phyloP scores from a whole-genome alignment of 2,797 vertebrate genomes.

The Lerista edwardsae region DNA sequence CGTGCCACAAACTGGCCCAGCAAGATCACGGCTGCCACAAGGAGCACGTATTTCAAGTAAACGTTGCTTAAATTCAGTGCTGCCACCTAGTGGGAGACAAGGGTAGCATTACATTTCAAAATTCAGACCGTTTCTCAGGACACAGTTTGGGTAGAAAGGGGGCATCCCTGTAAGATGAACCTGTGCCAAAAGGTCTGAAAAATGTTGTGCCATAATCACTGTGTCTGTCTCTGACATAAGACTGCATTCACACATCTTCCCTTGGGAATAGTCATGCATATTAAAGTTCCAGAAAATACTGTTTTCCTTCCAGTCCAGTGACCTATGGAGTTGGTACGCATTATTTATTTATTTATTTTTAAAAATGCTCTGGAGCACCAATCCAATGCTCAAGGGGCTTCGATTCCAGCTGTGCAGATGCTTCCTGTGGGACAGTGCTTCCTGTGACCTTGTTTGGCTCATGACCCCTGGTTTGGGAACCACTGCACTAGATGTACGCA shows the following conservation, averaged over 20 bases:
- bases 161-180: neutral
- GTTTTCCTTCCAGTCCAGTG: too few species aligned
- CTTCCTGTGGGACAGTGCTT: too few species aligned
- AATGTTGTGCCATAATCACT: neutral
- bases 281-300: neutral
- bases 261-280: neutral
- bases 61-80: conserved; percentile 71
- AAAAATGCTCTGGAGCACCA: too few species aligned
- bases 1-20: conserved; percentile 73
- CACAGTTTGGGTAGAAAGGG: neutral
- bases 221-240: neutral
- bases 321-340: too few species aligned
- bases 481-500: neutral
- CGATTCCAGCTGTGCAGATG: too few species aligned
- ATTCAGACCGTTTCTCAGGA: neutral
- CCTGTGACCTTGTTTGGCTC: too few species aligned
- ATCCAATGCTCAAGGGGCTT: too few species aligned
- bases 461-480: too few species aligned
- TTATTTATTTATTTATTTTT: too few species aligned
- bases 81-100: conserved; percentile 68
- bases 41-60: conserved; percentile 68
- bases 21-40: conserved; percentile 63
- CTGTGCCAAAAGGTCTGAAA: neutral
- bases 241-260: neutral
- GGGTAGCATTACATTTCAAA: neutral